Conservation (phyloP, 1,140 invertebrate species). For the Mycetomoellerius zeteki region DNA sequence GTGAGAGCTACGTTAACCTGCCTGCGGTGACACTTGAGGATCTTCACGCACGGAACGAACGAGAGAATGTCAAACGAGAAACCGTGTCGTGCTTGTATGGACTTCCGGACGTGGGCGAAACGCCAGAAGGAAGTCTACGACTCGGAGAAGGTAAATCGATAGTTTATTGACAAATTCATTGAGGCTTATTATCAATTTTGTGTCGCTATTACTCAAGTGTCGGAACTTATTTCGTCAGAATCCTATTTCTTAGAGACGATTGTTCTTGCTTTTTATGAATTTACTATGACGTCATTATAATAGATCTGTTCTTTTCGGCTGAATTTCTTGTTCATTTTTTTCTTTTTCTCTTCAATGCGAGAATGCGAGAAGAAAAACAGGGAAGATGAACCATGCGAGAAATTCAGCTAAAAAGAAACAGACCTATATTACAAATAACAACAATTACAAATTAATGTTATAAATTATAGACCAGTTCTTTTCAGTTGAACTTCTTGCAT, state of each 20-base stretch:
- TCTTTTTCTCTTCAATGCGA: too few relatives aligned
- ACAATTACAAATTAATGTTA: too few relatives aligned
- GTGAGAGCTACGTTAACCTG: background rate
- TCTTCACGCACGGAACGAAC: background rate
- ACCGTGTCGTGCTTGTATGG: slow-evolving; percentile 90
- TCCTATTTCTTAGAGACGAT: background rate
- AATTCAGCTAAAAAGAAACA: too few relatives aligned
- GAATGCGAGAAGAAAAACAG: too few relatives aligned
- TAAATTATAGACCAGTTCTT: too few relatives aligned
- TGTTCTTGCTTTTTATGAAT: background rate
- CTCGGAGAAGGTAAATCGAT: slow-evolving; percentile 80
- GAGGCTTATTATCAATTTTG: background rate
- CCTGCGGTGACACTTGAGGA: background rate
- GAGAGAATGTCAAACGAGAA: slow-evolving; percentile 81
- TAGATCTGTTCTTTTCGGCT: too few relatives aligned
- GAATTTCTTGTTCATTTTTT: too few relatives aligned
- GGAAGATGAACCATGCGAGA: too few relatives aligned
- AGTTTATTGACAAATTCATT: background rate
- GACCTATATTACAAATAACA: too few relatives aligned
- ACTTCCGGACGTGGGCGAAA: slow-evolving; percentile 92
- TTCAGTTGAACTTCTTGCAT: too few relatives aligned
- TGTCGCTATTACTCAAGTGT: background rate
- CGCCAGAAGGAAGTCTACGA: slow-evolving; percentile 87
- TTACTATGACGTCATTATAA: too few relatives aligned
- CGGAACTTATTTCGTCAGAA: background rate